These are phyloP conservation scores for Fulmarus glacialis DNA, from an alignment of 2,113 vertebrate species.

Conservation along the genomic window DNA sequence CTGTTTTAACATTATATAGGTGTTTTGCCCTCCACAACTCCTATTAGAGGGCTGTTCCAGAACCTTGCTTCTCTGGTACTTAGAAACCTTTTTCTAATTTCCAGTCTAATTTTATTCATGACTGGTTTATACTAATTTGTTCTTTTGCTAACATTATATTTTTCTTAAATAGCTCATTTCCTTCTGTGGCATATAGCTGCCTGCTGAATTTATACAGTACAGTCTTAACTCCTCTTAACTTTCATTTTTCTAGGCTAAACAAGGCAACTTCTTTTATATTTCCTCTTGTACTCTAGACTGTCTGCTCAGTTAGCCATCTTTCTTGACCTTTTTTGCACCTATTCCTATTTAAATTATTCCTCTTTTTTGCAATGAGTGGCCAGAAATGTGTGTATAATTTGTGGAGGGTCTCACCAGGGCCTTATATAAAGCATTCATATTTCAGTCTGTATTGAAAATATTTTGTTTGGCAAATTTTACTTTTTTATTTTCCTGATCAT, in stretches of 20 bases:
- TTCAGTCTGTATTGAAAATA: neutral
- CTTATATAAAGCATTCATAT: neutral
- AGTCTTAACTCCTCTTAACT: neutral
- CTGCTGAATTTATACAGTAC: neutral
- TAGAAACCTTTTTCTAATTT: constrained; percentile 33
- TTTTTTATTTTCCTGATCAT: neutral
- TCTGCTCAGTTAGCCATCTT: neutral
- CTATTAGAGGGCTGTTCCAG: constrained; percentile 33
- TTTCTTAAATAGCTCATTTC: constrained; percentile 47
- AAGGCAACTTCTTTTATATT: neutral
- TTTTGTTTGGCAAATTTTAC: neutral
- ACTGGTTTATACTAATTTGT: constrained; percentile 41
- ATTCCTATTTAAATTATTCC: neutral
- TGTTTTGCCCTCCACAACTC: neutral
- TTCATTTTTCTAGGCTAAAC: constrained; percentile 22
- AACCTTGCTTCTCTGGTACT: constrained; percentile 16
- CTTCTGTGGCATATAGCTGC: neutral
- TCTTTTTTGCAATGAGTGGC: neutral
- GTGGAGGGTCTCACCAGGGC: neutral
- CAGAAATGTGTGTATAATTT: neutral
- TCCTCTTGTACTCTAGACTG: neutral
- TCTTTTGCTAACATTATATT: constrained; percentile 20
- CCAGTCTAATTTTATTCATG: constrained; percentile 59
- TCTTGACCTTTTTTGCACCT: neutral
- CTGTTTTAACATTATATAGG: neutral